These are phyloP conservation scores for Onychomys torridus DNA, from an alignment of 2,797 vertebrate genomes.

Conservation along the genomic window DNA sequence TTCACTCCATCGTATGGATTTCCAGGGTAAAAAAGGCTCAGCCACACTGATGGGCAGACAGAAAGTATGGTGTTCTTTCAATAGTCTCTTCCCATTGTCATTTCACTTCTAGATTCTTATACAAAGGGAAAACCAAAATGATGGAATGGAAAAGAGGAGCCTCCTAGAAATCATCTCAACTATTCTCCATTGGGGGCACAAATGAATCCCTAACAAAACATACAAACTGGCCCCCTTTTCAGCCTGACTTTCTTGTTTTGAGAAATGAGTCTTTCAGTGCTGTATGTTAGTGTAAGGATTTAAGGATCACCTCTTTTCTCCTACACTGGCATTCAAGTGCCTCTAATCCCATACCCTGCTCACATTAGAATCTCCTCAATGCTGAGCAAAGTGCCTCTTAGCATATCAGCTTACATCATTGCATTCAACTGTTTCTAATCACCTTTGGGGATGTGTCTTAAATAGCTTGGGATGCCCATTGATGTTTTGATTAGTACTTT, in stretches of 20 bases:
- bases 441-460: neutral
- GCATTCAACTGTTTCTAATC: neutral
- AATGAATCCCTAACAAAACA: neutral
- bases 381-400: neutral
- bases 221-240: neutral
- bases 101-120: slow-evolving; percentile 6
- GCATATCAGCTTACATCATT: neutral
- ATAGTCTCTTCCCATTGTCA: neutral
- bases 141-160: neutral
- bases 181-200: neutral
- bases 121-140: neutral
- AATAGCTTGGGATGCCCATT: neutral
- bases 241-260: neutral
- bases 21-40: neutral
- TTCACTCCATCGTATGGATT: neutral
- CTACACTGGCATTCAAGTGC: neutral
- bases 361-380: neutral
- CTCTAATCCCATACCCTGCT: neutral
- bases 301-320: neutral
- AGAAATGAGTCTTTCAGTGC: neutral
- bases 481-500: neutral
- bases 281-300: neutral
- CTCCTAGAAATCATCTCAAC: neutral
- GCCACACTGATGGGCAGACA: neutral
- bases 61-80: neutral